These are phyloP conservation scores for Leptopilina myrica DNA, from an alignment of 2,888 invertebrate genomes.

Conservation along the genomic window DNA sequence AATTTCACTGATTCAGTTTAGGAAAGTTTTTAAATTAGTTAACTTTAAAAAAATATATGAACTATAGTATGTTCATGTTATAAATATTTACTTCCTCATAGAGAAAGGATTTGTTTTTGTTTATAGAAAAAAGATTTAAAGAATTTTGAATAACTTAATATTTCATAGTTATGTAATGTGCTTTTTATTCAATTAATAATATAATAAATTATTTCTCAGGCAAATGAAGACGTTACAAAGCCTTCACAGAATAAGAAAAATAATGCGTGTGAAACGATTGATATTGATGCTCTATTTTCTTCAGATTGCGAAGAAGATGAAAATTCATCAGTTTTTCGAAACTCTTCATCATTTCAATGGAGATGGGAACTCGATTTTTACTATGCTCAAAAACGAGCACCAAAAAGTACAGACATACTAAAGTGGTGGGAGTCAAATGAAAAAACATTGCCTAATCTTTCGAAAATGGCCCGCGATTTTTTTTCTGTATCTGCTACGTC, in stretches of 20 bases:
- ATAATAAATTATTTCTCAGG: no score
- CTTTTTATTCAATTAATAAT: no score
- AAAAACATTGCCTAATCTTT: not conserved
- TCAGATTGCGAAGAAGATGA: not conserved
- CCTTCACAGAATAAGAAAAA: not conserved
- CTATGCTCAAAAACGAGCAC: constrained; percentile 6
- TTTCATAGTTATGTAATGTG: no score
- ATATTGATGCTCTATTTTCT: not conserved
- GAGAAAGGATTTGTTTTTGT: no score
- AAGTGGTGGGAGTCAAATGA: constrained; percentile 20
- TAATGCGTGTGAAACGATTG: not conserved
- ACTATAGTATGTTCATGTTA: no score
- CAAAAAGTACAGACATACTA: constrained; percentile 3
- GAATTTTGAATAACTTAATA: no score
- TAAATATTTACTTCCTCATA: no score
- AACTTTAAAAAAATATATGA: no score
- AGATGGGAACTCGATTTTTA: constrained; percentile 10
- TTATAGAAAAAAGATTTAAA: no score
- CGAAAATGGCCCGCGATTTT: constrained; percentile 19
- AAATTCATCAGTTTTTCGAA: not conserved
- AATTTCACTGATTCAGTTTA: no score
- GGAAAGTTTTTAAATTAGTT: no score
- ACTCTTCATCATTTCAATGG: not conserved
- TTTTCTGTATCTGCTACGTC: constrained; percentile 27
- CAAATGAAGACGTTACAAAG: not conserved